These are phyloP conservation scores for Lysandra coridon DNA, from an alignment of 2,888 invertebrate genomes.

Conservation along the genomic window DNA sequence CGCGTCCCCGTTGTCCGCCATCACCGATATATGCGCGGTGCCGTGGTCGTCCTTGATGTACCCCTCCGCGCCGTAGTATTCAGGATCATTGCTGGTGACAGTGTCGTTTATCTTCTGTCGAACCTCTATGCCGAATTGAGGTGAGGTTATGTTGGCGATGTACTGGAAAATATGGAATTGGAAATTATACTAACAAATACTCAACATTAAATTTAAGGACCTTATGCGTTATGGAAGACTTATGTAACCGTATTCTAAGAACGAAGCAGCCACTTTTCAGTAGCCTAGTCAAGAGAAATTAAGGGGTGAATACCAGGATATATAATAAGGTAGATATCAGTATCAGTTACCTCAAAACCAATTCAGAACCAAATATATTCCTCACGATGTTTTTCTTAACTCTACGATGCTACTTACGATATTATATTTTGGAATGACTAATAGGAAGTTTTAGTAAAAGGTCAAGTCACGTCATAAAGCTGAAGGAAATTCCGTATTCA, in stretches of 20 bases:
- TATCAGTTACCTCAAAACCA: too few species aligned
- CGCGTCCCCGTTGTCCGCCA: slow-evolving; percentile 93
- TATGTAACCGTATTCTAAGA: too few species aligned
- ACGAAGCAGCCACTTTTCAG: too few species aligned
- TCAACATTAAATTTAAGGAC: too few species aligned
- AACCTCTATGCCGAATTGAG: slow-evolving; percentile 80
- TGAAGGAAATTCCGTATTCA: too few species aligned
- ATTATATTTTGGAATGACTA: not conserved
- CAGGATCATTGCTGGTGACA: slow-evolving; percentile 82
- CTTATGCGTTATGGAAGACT: too few species aligned
- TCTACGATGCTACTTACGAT: not conserved
- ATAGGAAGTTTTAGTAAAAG: not conserved
- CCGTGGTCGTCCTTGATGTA: slow-evolving; percentile 84
- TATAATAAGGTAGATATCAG: too few species aligned
- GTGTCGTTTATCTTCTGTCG: slow-evolving; percentile 83
- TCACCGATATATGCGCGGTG: slow-evolving; percentile 93
- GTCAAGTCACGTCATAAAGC: not conserved
- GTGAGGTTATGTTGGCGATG: slow-evolving; percentile 81
- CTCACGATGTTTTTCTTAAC: too few species aligned
- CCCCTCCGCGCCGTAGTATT: slow-evolving; percentile 84
- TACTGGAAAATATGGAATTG: slow-evolving; percentile 62
- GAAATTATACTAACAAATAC: too few species aligned
- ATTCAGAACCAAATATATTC: too few species aligned
- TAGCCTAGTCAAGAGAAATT: too few species aligned
- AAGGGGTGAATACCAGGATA: not conserved